Evolutionary conservation across 2,797 vertebrate species (phyloP), one percentile per base, ranked within the genome.

Genomic region (Ctenopoma multispine): DNA sequence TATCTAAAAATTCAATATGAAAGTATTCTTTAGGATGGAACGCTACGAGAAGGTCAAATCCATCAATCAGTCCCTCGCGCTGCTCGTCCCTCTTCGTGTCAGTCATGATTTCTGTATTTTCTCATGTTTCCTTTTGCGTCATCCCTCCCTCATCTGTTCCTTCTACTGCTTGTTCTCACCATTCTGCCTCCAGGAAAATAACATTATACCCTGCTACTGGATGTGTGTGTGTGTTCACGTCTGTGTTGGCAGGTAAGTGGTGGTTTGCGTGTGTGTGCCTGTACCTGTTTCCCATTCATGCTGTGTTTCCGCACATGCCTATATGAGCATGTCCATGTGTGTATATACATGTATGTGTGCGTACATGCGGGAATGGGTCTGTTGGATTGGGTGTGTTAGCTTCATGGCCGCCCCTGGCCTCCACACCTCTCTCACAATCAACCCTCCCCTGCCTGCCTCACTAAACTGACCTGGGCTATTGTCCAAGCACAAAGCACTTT

Each of bases 401-500:
- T 69, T 80, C 44, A 46, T 63, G 72, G 69, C 70, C 4, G 55
- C 62, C 68, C 41, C 78, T 79, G 83, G 78, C 80, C 77, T 81
- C 49, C 63, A 20, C 69, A 59, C 63, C 66, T 79, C 79, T 83
- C 48, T 70, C 62, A 73, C 71, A 84, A 63, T 90, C 79, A 77
- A 53, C 66, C 78, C 75, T 63, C 51, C 55, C 41, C 69, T 70
- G 60, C 61, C 72, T 69, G 72, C 71, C 79, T 75, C 69, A 27
- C 76, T 17, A 27, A 81, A 24, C 79, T 86, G 89, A 91, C 88
- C 87, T 65, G 68, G 55, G 49, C 84, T 81, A 89, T 92, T 92
- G 88, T 92, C 83, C 62, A 31, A 48, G 54, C 70, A 87, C 86
- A 91, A 91, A 89, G 84, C 77, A 34, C 82, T 82, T 40, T 85